Percentiles rank a stretch among this genome's conserved stretches.
These are phyloP conservation scores for Sinocyclocheilus anophthalmus DNA, from an alignment of 2,113 vertebrate species.

Conservation along the genomic window DNA sequence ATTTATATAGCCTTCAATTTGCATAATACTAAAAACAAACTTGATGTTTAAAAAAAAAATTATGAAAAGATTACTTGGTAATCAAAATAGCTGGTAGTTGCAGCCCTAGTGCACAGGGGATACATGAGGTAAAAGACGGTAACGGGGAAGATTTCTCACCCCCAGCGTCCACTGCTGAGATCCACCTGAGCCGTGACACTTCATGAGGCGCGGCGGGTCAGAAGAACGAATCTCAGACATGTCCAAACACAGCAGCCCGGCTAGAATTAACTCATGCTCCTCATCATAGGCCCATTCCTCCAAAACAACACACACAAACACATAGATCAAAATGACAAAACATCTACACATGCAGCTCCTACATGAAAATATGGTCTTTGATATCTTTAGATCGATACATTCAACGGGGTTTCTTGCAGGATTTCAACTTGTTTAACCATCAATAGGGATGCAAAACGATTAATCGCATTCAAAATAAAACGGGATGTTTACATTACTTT, in stretches of 20 bases:
- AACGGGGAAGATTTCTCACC: constrained; percentile 71
- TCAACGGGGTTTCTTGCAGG: no score
- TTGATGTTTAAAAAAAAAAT: not conserved
- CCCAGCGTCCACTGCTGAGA: constrained; percentile 95
- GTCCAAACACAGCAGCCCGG: constrained; percentile 90
- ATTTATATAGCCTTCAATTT: not conserved
- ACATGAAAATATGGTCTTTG: no score
- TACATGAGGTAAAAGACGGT: not conserved
- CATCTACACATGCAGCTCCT: not conserved
- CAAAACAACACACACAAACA: not conserved
- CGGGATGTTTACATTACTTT: no score
- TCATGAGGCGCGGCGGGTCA: constrained; percentile 92
- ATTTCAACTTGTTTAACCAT: no score
- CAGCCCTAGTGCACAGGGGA: not conserved
- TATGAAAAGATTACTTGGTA: not conserved
- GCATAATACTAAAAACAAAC: not conserved
- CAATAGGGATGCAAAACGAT: no score
- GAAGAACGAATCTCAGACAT: constrained; percentile 88
- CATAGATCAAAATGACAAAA: not conserved
- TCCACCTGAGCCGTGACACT: constrained; percentile 94
- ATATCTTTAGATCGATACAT: no score
- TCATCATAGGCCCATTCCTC: constrained; percentile 92
- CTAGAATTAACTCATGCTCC: constrained; percentile 89
- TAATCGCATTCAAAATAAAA: no score
- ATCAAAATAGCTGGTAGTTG: not conserved